Conservation (phyloP, 2,797 vertebrate species). For the Halcyon smyrnensis region DNA sequence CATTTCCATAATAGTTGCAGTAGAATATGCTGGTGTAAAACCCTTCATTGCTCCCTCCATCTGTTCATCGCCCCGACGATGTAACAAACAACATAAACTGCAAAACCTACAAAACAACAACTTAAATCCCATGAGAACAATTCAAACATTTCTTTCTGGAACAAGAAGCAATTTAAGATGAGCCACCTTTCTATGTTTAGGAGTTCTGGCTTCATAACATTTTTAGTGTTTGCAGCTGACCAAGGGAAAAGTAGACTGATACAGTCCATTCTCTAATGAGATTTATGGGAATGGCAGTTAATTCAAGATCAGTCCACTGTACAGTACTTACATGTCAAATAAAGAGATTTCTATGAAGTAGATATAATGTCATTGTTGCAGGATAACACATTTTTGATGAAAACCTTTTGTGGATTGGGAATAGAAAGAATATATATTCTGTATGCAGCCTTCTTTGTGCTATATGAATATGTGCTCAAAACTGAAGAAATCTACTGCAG, state of each 20-base stretch:
- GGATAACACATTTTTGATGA: background rate
- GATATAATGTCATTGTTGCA: background rate
- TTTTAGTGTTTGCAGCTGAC: background rate
- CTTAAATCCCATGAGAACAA: background rate
- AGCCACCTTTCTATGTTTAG: background rate
- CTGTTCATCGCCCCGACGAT: background rate
- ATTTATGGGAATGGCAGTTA: background rate
- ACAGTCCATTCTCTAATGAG: background rate
- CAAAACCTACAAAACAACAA: background rate
- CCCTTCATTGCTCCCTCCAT: background rate
- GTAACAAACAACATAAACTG: background rate
- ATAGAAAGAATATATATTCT: background rate
- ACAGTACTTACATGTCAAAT: background rate
- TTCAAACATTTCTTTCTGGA: background rate
- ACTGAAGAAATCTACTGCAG: background rate
- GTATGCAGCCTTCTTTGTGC: background rate
- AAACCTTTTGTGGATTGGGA: background rate
- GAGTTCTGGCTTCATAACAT: background rate
- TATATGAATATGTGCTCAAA: background rate
- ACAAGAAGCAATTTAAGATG: background rate
- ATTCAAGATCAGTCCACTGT: background rate
- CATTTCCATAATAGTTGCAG: background rate
- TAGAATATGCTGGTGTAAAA: background rate
- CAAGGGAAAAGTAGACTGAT: background rate
- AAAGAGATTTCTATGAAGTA: background rate